These are phyloP conservation scores for Ochotona princeps DNA, from an alignment of 2,113 vertebrate species.

Conservation along the genomic window DNA sequence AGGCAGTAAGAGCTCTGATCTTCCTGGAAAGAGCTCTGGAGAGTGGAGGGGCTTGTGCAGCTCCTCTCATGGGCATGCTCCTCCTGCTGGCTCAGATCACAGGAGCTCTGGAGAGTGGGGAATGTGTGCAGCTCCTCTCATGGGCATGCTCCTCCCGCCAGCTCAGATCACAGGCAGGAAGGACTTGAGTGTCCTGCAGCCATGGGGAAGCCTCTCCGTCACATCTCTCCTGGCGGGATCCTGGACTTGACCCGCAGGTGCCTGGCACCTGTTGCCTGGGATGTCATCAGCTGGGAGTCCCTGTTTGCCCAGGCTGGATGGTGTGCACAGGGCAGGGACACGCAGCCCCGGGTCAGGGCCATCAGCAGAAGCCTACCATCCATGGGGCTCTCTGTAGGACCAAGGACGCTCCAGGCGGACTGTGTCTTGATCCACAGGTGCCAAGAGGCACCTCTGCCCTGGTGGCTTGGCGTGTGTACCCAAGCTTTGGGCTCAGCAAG, in stretches of 20 bases:
- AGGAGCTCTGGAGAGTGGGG: background rate
- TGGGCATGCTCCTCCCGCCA: background rate
- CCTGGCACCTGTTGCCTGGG: too few species aligned
- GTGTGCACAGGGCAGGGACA: background rate
- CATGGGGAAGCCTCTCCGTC: background rate
- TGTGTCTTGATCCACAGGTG: background rate
- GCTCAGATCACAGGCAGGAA: background rate
- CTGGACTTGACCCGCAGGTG: background rate
- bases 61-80: too few species aligned
- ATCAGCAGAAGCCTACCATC: accelerated
- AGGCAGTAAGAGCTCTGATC: slow-evolving; percentile 48
- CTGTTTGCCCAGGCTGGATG: background rate
- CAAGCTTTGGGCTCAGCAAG: too few species aligned
- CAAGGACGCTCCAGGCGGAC: background rate
- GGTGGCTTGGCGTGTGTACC: background rate
- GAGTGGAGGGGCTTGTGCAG: too few species aligned
- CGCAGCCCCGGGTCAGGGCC: background rate
- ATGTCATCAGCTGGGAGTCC: too few species aligned
- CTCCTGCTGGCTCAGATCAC: too few species aligned
- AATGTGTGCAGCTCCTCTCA: slow-evolving; percentile 56
- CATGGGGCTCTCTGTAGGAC: accelerated
- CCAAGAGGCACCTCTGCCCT: too few species aligned
- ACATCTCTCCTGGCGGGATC: background rate
- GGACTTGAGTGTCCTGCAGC: background rate
- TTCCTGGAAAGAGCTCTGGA: slow-evolving; percentile 48